Base-by-base conservation (phyloP, 2,113 vertebrate genomes). In the Labeo rohita region DNA sequence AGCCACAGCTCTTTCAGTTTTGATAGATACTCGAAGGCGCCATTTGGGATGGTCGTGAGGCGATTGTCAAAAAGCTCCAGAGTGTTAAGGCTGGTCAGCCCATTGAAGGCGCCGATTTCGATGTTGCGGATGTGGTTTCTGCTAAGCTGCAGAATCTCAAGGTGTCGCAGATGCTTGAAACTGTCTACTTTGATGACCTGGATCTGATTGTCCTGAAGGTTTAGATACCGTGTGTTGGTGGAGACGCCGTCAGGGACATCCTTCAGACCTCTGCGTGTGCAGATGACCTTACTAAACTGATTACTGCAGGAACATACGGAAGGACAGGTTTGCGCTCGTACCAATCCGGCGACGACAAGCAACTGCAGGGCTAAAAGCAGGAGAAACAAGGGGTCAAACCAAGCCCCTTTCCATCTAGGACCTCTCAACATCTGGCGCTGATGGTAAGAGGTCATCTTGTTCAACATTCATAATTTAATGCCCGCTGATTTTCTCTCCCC, bases 401-500 rank as follows among this genome's bases (percentile, higher is more conserved):
- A 94, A 93, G 97, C 97, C 97, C 98, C 98, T 97, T 98, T 99
- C 95, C 98, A 98, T 97, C 97, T 99, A 98, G 95, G 97, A 97
- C 97, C 97, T 98, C 97, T 97, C 98, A 99, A 99, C 97, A 97
- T 99, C 98, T 98, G 95, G 93, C 90, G 96, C 97, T 97, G 97
- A 97, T 97, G 97, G 97, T 98, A 97, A 96, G 97, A 99, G 97
- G 96, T 97, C 98, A 99, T 99, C 96, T 96, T 99, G 97, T 98
- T 97, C 97, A 97, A 97, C 97, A 98, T 99, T 98, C 98, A 99
- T 99, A 99, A 97, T 99, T 99, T 97, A 97, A 96, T 95, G 95
- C 95, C 94, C 96, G 95, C 95, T 95, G 96, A 94, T 94, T 94
- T 96, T 96, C 92, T 94, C 84, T 87, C 70, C 47, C 63, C 61